Percentiles rank a stretch among this genome's conserved stretches.
These are phyloP conservation scores for Mamestra brassicae DNA, from an alignment of 2,888 invertebrate genomes.

Conservation along the genomic window DNA sequence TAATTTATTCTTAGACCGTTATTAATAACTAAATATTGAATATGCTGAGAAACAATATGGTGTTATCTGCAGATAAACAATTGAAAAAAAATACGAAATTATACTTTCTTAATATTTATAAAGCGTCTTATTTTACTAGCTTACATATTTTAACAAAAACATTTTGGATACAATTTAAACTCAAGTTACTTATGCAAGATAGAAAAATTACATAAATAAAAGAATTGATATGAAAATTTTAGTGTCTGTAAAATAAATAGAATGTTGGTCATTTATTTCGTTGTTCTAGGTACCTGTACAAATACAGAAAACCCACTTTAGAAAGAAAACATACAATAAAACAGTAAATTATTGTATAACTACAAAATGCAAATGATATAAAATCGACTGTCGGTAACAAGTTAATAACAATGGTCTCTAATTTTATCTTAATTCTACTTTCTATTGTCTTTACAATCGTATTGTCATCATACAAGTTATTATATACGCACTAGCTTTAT, in stretches of 20 bases:
- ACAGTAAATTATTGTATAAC: neutral
- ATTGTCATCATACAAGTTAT: slow-evolving; percentile 78
- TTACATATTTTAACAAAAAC: neutral
- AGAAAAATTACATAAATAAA: neutral
- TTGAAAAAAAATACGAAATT: neutral
- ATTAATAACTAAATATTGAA: slow-evolving; percentile 25
- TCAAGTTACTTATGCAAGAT: neutral
- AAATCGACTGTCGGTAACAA: slow-evolving; percentile 58
- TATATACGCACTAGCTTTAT: slow-evolving; percentile 55
- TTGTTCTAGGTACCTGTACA: slow-evolving; percentile 48
- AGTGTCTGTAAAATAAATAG: neutral
- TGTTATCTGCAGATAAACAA: slow-evolving; percentile 3
- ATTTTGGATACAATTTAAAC: neutral
- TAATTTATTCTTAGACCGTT: slow-evolving; percentile 52
- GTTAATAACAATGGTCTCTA: slow-evolving; percentile 78
- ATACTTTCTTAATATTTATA: slow-evolving; percentile 2
- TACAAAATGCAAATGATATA: slow-evolving; percentile 34
- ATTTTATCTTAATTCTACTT: slow-evolving; percentile 68
- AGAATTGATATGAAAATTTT: neutral
- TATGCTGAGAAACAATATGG: neutral
- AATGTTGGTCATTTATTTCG: slow-evolving; percentile 61
- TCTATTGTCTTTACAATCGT: slow-evolving; percentile 80
- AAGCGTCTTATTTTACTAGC: slow-evolving; percentile 19
- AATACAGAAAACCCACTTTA: slow-evolving; percentile 25
- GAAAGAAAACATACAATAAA: neutral